A percentile compares a stretch with the other conserved stretches of the same genome.
Evolutionary conservation across 2,797 vertebrate genomes (phyloP).

Genomic region (Lindbergichthys nudifrons): DNA sequence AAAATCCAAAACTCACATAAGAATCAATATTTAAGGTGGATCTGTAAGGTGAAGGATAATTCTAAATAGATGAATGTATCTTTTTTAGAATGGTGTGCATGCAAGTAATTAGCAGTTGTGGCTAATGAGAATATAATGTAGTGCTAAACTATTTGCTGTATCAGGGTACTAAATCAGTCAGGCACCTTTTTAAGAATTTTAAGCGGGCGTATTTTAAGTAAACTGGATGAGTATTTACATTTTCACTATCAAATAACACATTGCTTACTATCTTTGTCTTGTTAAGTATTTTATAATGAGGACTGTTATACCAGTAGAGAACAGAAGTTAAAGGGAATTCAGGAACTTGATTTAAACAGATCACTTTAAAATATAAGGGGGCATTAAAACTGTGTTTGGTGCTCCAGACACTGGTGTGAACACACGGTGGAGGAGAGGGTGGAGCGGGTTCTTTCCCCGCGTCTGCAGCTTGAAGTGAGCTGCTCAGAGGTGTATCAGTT

Average conservation of each 20-base stretch:
- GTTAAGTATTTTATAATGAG: background rate
- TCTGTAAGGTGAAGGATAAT: background rate
- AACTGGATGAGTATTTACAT: background rate
- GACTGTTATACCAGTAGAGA: background rate
- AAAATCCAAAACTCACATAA: background rate
- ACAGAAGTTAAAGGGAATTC: background rate
- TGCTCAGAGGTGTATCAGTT: slow-evolving; percentile 88
- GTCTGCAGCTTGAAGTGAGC: slow-evolving; percentile 85
- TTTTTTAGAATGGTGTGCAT: background rate
- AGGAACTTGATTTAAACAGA: background rate
- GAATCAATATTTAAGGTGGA: background rate
- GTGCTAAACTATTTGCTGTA: background rate
- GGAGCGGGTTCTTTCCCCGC: slow-evolving; percentile 83
- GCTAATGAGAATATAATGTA: background rate
- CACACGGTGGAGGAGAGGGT: slow-evolving; percentile 73
- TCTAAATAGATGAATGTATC: background rate
- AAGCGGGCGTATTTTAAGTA: background rate
- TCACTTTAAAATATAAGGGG: background rate
- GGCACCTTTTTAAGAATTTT: background rate
- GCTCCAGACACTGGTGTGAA: slow-evolving; percentile 90
- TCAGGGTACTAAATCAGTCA: background rate
- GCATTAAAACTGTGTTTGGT: background rate
- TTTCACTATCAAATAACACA: background rate
- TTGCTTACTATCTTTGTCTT: background rate
- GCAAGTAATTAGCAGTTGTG: background rate